Base-by-base conservation (phyloP, 2,888 invertebrate species). In the Noctua comes region DNA sequence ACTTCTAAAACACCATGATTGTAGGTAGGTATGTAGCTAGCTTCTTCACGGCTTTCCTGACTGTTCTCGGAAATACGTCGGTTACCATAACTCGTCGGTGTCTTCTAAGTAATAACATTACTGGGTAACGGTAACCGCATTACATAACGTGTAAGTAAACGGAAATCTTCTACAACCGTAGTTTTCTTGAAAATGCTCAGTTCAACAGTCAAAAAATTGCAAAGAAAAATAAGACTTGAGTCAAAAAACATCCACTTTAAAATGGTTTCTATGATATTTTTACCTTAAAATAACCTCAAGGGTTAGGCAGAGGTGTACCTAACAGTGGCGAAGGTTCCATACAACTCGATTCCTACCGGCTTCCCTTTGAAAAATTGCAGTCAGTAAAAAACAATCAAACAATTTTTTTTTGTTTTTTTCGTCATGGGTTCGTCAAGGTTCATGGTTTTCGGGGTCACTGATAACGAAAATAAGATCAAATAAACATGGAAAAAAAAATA, bases 101-200 rank as follows among this genome's bases (percentile, higher is more conserved):
- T 83, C 69, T 86, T 85, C 83, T 80, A 54, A 86, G 86, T 86
- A 83, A 86, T 70, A 73, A 62, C 74, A 77, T 79, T 79, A 84
- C 78, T 76, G 36, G 69, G 70, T 73, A 81, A 66, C 84, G 73
- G 80, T 77, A 18, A 57, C 36, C 16, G 54, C 71, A 79, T 85
- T 76, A 85, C 64, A 80, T 79, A 82, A 84, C 76, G 72, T 64
- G 62, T 65, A 13, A 31, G 62, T 51, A 69, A 76, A 79, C 69
- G 57, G 74, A 73, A 40, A 68, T 16, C 54, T 62, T 57, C 16
- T 18, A n/a, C 8, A 18, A 18, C 57, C 27, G 70, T 57, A 71
- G 7, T 62, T 62, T 73, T 65, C 51, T 69, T 54, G 62, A 59
- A 73, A 82, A 59, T 27, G 13, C 0, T 8, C 2, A 16, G 24